Percentiles rank a stretch among this genome's conserved stretches.
Evolutionary conservation across 2,888 invertebrate species (phyloP).

Genomic region (Drosophila gaucha): DNA sequence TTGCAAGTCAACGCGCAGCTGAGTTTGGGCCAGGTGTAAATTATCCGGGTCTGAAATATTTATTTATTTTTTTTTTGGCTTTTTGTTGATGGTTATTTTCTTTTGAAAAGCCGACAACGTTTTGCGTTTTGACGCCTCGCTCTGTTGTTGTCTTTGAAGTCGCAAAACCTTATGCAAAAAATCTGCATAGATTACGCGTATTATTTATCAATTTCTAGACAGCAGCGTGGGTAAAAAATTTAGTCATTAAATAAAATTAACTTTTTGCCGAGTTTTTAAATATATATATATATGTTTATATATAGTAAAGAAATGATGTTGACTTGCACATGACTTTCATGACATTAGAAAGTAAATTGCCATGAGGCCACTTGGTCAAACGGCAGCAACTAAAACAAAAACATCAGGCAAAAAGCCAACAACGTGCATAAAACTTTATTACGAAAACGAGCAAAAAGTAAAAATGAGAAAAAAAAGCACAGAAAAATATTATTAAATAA

Average conservation of each 20-base stretch:
- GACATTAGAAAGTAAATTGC: conserved; percentile 80
- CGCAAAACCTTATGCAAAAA: conserved; percentile 27
- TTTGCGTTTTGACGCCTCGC: conserved; percentile 48
- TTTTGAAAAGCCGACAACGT: conserved; percentile 47
- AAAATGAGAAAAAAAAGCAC: not conserved
- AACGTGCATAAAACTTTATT: conserved; percentile 70
- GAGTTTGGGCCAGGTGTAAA: conserved; percentile 25
- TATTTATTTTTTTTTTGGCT: conserved; percentile 10
- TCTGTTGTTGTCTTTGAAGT: conserved; percentile 17
- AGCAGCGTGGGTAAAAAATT: conserved; percentile 58
- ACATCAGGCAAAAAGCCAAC: conserved; percentile 26
- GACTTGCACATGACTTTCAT: conserved; percentile 78
- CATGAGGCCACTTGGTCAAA: conserved; percentile 79
- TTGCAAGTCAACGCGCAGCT: conserved; percentile 13
- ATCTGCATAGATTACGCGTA: conserved; percentile 57
- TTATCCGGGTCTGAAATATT: conserved; percentile 15
- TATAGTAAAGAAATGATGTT: conserved; percentile 54
- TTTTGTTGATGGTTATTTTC: conserved; percentile 41
- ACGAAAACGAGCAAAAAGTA: conserved; percentile 50
- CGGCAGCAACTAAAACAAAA: conserved; percentile 51
- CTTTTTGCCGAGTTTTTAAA: conserved; percentile 28
- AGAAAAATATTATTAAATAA: conserved; percentile 8
- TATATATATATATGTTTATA: conserved; percentile 6
- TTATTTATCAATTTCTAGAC: conserved; percentile 58
- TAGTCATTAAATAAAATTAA: conserved; percentile 51